phyloP scores from a whole-genome alignment of 2,113 vertebrate species.

The Psittacus erithacus region DNA sequence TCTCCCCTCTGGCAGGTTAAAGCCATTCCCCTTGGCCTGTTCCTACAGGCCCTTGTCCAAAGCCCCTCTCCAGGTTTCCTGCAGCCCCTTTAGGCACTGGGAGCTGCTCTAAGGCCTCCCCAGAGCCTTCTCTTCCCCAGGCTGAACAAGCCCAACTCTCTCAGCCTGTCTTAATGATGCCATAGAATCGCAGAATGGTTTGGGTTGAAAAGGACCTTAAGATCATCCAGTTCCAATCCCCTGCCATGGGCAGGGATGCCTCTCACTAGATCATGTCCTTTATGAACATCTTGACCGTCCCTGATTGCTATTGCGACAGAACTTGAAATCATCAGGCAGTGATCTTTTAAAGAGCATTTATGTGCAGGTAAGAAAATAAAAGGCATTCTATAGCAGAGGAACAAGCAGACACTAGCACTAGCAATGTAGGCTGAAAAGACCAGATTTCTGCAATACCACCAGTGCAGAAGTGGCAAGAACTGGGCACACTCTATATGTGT shows the following conservation, averaged over 20 bases:
- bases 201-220: neutral
- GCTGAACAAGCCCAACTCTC: too few relatives aligned
- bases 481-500: rapidly evolving
- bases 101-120: too few relatives aligned
- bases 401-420: neutral
- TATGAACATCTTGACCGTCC: too few relatives aligned
- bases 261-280: too few relatives aligned
- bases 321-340: neutral
- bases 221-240: neutral
- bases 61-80: neutral
- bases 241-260: too few relatives aligned
- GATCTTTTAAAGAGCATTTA: neutral
- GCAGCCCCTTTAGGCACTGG: too few relatives aligned
- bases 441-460: neutral
- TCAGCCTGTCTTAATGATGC: neutral
- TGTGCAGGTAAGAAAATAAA: neutral
- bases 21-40: too few relatives aligned
- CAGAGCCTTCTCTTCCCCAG: neutral
- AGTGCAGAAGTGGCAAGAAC: neutral
- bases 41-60: too few relatives aligned
- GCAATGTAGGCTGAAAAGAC: neutral
- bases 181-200: neutral
- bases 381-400: neutral
- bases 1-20: too few relatives aligned
- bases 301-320: neutral